Conservation (phyloP, 2,797 vertebrate species). For the Microctenopoma steveboyesi region DNA sequence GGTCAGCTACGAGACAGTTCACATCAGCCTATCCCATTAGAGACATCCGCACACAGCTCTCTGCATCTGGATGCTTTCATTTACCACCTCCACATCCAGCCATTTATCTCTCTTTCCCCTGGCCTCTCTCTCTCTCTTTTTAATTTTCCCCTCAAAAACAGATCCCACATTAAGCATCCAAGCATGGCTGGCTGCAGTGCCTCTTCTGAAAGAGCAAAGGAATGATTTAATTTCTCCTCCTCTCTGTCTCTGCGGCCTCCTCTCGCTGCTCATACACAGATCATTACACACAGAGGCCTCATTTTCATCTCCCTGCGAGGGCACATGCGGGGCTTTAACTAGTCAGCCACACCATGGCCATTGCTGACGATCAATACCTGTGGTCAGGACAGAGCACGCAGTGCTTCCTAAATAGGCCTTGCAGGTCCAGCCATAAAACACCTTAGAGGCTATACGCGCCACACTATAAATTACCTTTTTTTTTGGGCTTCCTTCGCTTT, state of each 20-base stretch:
- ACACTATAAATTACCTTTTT: conserved; percentile 73
- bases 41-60: conserved; percentile 74
- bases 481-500: conserved; percentile 40
- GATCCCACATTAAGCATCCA: conserved; percentile 78
- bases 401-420: conserved; percentile 81
- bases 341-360: conserved; percentile 73
- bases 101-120: conserved; percentile 76
- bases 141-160: conserved; percentile 82
- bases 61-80: conserved; percentile 81
- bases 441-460: conserved; percentile 73
- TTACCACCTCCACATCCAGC: conserved; percentile 76
- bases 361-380: conserved; percentile 81
- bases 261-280: conserved; percentile 82
- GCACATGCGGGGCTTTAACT: conserved; percentile 80
- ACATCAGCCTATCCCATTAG: conserved; percentile 75
- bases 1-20: conserved; percentile 75
- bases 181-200: conserved; percentile 72
- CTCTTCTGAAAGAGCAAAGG: conserved; percentile 78
- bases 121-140: conserved; percentile 68
- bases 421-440: conserved; percentile 85
- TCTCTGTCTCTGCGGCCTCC: conserved; percentile 77
- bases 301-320: conserved; percentile 83
- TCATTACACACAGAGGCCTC: conserved; percentile 86
- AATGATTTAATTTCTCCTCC: conserved; percentile 82
- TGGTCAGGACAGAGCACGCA: conserved; percentile 77